Conservation (phyloP, 2,113 vertebrate genomes). For the Periophthalmus modestus region DNA sequence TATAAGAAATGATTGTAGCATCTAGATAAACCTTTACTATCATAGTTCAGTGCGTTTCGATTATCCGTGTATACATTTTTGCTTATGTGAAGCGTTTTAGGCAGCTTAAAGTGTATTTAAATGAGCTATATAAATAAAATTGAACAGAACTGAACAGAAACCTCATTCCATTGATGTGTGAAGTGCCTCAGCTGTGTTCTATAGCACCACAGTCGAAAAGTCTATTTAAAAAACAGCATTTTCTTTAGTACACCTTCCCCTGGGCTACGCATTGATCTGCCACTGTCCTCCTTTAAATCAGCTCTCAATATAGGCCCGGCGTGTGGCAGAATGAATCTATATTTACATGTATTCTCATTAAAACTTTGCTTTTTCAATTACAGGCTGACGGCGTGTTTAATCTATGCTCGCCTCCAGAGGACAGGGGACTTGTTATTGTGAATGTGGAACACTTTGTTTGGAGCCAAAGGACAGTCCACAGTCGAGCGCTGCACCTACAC, state of each 20-base stretch:
- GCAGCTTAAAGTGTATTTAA: too few relatives aligned
- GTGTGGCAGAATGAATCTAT: slow-evolving; percentile 53
- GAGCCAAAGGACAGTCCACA: slow-evolving; percentile 8
- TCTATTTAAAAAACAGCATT: slow-evolving; percentile 38
- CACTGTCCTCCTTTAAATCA: slow-evolving; percentile 46
- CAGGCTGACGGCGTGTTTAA: slow-evolving; percentile 39
- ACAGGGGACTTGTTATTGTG: slow-evolving; percentile 17
- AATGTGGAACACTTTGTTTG: background rate
- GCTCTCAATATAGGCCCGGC: slow-evolving; percentile 38
- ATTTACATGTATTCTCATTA: slow-evolving; percentile 56
- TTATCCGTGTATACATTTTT: too few relatives aligned
- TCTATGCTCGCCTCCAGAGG: slow-evolving; percentile 23
- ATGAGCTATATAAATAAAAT: too few relatives aligned
- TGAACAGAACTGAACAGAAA: background rate
- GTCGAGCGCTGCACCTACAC: slow-evolving; percentile 11
- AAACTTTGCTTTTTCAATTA: slow-evolving; percentile 41
- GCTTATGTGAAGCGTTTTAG: too few relatives aligned
- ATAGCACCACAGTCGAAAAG: slow-evolving; percentile 17
- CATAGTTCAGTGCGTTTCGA: too few relatives aligned
- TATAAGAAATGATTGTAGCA: too few relatives aligned
- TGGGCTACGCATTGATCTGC: slow-evolving; percentile 45
- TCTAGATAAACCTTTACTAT: too few relatives aligned
- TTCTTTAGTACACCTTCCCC: slow-evolving; percentile 15
- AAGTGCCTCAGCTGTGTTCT: slow-evolving; percentile 29
- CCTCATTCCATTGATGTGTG: slow-evolving; percentile 3